Percentiles rank a stretch among this genome's conserved stretches.
These are phyloP conservation scores for Cephus cinctus DNA, from an alignment of 1,140 invertebrate genomes.

Conservation along the genomic window DNA sequence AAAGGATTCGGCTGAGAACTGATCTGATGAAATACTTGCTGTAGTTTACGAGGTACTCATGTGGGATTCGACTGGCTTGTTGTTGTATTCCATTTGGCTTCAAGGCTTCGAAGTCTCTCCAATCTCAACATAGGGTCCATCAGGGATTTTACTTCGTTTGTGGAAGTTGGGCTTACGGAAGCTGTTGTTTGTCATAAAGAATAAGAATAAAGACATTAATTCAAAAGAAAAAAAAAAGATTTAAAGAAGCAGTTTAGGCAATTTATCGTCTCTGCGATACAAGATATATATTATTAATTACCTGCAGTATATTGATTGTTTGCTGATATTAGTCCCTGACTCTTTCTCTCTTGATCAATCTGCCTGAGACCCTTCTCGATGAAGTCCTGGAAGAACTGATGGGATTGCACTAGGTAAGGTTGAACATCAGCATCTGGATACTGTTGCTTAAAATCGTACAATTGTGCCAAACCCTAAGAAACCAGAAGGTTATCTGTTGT, in stretches of 20 bases:
- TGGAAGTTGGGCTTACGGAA: too few species aligned
- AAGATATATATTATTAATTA: too few species aligned
- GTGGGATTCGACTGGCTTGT: slow-evolving; percentile 38
- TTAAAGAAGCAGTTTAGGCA: too few species aligned
- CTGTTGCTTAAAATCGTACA: slow-evolving; percentile 88
- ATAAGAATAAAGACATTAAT: too few species aligned
- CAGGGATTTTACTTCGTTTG: slow-evolving; percentile 40
- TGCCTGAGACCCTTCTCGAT: slow-evolving; percentile 83
- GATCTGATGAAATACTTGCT: too few species aligned
- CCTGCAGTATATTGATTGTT: slow-evolving; percentile 42
- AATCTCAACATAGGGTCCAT: slow-evolving; percentile 49
- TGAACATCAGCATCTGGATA: slow-evolving; percentile 86
- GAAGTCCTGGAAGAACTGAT: slow-evolving; percentile 89
- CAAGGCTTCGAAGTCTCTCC: slow-evolving; percentile 46
- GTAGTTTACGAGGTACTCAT: too few species aligned
- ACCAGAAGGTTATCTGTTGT: too few species aligned
- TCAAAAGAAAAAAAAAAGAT: too few species aligned
- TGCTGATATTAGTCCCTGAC: slow-evolving; percentile 40
- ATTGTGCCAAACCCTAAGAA: slow-evolving; percentile 71
- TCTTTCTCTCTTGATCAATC: slow-evolving; percentile 68
- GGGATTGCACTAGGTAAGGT: slow-evolving; percentile 85
- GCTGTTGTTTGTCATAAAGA: too few species aligned
- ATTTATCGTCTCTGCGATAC: too few species aligned
- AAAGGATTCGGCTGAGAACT: too few species aligned
- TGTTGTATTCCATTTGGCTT: slow-evolving; percentile 41